Conservation (phyloP, 2,797 vertebrate species). For the Meriones psammophilus region DNA sequence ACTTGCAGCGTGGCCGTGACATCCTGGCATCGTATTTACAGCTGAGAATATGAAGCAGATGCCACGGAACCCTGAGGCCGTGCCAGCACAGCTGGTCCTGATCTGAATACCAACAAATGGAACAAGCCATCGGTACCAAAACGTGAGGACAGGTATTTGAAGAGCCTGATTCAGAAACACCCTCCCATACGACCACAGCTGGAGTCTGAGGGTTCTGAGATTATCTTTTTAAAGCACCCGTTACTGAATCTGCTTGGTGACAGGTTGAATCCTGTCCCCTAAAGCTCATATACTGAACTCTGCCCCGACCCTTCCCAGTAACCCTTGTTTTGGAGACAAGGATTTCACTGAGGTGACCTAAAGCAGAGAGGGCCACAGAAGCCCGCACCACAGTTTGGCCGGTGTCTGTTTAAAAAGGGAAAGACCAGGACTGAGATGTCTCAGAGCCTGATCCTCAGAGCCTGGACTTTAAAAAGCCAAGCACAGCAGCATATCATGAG, state of each 20-base stretch:
- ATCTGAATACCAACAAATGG: conserved; percentile 22
- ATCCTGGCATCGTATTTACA: not conserved
- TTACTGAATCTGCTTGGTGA: not conserved
- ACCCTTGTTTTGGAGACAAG: not conserved
- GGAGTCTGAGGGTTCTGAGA: not conserved
- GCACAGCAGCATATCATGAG: not conserved
- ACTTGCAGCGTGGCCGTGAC: not conserved
- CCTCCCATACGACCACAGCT: accelerated
- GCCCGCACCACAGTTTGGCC: not conserved
- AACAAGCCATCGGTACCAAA: not conserved
- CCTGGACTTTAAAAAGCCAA: not conserved
- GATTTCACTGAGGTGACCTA: not conserved
- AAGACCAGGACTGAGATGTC: not conserved
- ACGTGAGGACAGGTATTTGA: not conserved
- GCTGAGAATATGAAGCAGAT: not conserved
- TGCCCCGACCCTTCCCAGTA: not conserved
- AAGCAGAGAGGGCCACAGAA: not conserved
- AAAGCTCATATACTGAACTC: not conserved
- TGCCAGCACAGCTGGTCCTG: conserved; percentile 61
- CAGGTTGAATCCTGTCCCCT: not conserved
- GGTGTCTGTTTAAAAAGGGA: not conserved
- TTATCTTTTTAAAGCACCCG: not conserved
- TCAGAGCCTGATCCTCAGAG: not conserved
- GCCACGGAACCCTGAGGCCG: not conserved
- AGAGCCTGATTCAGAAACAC: not conserved